Base-by-base conservation (phyloP, 2,113 vertebrate species). In the Albula glossodonta region DNA sequence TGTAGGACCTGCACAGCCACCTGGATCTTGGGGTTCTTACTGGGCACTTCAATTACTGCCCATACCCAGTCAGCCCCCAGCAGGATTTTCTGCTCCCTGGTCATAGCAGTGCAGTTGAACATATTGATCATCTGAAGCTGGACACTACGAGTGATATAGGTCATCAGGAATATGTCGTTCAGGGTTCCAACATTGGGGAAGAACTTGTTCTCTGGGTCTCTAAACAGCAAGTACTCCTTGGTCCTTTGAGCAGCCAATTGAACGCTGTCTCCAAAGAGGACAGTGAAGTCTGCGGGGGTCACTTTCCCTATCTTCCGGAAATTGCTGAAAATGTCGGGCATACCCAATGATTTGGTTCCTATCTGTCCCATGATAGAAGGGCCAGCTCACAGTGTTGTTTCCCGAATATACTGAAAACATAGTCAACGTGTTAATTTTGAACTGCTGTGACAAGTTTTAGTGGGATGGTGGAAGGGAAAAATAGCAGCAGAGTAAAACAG, bases 51-150 rank as follows among this genome's bases (percentile, higher is more conserved):
- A 2, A 86, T 53, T n/a, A 86, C 85, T 1, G 94, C 85, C 85
- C 87, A 86, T 15, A 86, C 85, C 87, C 87, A 88, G 50, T 88
- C 81, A 5, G 82, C 19, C 2, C 96, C 95, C 49, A 96, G 89
- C 6, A 96, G 93, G 86, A 96, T 66, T 41, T 89, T 90, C 85
- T 96, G 96, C 84, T 89, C 90, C 0, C 89, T 91, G 0, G 93
- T 96, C 95, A 95, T 95, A 87, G 89, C 89, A 0, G 93, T 96
- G 90, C 94, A 96, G 90, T 90, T 95, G 88, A 96, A 92, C 53
- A 53, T 79, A 53, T 93, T 89, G 0, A 88, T 91, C 50, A 95
- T 78, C 83, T 93, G 90, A 19, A 94, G 87, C 83, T 83, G 87
- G 49, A 91, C 22, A 7, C 94, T 95, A 86, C 89, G 92, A 50